Conservation (phyloP, 2,797 vertebrate genomes). For the Apogon talboti region DNA sequence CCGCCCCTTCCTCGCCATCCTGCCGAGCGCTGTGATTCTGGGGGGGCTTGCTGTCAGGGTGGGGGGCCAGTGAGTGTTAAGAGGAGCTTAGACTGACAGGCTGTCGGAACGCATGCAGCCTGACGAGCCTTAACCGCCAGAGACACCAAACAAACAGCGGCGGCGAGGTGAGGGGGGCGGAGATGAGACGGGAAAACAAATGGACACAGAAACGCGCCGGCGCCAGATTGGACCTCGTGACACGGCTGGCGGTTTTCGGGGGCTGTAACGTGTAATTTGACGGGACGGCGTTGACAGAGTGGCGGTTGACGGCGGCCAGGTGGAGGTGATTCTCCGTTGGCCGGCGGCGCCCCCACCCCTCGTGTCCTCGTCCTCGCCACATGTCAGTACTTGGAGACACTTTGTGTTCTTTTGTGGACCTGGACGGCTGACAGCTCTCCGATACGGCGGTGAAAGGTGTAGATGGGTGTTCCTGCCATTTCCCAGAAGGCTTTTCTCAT, state of each 20-base stretch:
- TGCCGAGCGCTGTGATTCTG: conserved; percentile 36
- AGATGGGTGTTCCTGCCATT: conserved; percentile 71
- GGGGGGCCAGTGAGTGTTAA: conserved; percentile 67
- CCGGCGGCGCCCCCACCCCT: conserved; percentile 3
- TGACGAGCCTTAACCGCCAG: conserved; percentile 46
- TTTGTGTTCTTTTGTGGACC: conserved; percentile 68
- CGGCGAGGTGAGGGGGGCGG: conserved; percentile 31
- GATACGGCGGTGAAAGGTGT: conserved; percentile 62
- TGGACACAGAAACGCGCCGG: conserved; percentile 21
- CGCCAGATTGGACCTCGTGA: conserved; percentile 38
- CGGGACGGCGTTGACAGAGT: conserved; percentile 32
- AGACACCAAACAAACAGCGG: conserved; percentile 54
- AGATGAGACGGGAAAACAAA: conserved; percentile 53
- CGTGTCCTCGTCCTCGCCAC: conserved; percentile 21
- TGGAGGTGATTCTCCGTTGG: conserved; percentile 37
- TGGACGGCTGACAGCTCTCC: conserved; percentile 65
- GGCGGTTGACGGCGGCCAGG: conserved; percentile 36
- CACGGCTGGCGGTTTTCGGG: conserved; percentile 13
- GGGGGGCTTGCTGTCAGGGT: conserved; percentile 60
- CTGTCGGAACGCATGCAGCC: conserved; percentile 45
- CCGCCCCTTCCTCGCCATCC: conserved; percentile 30
- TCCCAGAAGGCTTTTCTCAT: conserved; percentile 61
- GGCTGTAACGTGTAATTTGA: conserved; percentile 34
- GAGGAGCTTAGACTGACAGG: conserved; percentile 73
- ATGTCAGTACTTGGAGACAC: conserved; percentile 58